phyloP scores from a whole-genome alignment of 2,113 vertebrate genomes.

The Limanda limanda region DNA sequence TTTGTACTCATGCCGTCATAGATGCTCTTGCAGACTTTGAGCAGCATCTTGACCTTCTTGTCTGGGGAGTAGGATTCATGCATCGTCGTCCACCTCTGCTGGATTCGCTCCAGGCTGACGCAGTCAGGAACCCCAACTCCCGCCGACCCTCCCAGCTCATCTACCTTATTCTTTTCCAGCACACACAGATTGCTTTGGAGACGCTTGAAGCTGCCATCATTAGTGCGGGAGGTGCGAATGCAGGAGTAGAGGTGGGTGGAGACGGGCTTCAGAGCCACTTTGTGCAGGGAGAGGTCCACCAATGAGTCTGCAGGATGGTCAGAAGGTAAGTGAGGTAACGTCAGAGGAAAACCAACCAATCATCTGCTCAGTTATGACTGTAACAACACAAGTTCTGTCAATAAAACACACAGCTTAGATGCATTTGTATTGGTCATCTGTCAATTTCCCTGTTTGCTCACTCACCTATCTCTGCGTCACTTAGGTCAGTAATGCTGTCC shows the following conservation, averaged over 20 bases:
- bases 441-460: not conserved
- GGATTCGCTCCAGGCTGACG: slow-evolving; percentile 82
- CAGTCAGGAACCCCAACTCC: slow-evolving; percentile 81
- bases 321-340: not conserved
- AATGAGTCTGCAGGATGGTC: slow-evolving; percentile 75
- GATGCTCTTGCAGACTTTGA: slow-evolving; percentile 89
- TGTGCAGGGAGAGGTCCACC: slow-evolving; percentile 86
- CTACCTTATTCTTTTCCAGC: slow-evolving; percentile 63
- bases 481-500: slow-evolving; percentile 76
- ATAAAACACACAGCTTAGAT: fast-evolving
- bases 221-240: slow-evolving; percentile 72
- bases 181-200: slow-evolving; percentile 74
- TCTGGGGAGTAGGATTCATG: slow-evolving; percentile 86
- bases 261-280: slow-evolving; percentile 86
- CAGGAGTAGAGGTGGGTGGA: slow-evolving; percentile 80
- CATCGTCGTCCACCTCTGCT: slow-evolving; percentile 80
- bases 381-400: not conserved
- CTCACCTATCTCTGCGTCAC: slow-evolving; percentile 80
- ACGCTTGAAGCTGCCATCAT: slow-evolving; percentile 67
- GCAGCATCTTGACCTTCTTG: slow-evolving; percentile 86
- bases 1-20: slow-evolving; percentile 86
- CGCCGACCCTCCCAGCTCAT: slow-evolving; percentile 71
- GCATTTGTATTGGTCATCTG: not conserved
- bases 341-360: not conserved
- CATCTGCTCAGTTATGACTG: no score